These are phyloP conservation scores for Pristis pectinata DNA, from an alignment of 2,797 vertebrate species.

Conservation along the genomic window DNA sequence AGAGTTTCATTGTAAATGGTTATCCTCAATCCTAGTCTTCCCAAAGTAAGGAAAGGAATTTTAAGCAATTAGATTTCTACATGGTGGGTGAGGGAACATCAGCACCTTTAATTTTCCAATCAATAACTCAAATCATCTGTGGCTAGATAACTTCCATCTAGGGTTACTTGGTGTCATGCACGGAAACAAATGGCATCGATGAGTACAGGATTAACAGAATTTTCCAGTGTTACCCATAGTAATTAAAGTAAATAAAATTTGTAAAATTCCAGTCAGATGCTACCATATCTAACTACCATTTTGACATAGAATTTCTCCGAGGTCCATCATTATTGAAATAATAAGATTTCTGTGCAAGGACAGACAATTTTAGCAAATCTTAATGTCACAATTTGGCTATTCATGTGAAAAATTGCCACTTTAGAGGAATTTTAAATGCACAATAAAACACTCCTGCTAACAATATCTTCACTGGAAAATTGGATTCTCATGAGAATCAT, in stretches of 20 bases:
- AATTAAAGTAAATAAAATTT: constrained; percentile 20
- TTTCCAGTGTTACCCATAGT: background rate
- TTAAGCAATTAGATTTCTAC: background rate
- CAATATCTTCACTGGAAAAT: constrained; percentile 54
- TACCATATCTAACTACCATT: constrained; percentile 8
- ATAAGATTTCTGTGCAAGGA: background rate
- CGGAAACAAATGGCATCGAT: background rate
- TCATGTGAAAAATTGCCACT: constrained; percentile 60
- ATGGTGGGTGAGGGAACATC: background rate
- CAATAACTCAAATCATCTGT: background rate
- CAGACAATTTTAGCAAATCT: constrained; percentile 39
- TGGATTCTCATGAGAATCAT: constrained; percentile 58
- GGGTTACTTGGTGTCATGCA: too few relatives aligned
- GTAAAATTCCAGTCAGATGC: background rate
- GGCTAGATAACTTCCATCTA: background rate
- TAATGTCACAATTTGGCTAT: constrained; percentile 49
- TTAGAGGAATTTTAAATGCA: constrained; percentile 50
- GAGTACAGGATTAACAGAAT: background rate
- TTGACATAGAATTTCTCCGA: background rate
- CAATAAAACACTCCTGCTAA: constrained; percentile 54
- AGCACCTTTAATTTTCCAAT: background rate
- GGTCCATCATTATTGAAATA: constrained; percentile 27
- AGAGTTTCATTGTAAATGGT: background rate
- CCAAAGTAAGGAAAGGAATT: background rate
- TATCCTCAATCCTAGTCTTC: background rate